phyloP scores from a whole-genome alignment of 1,140 invertebrate species.

The Anastrepha obliqua region DNA sequence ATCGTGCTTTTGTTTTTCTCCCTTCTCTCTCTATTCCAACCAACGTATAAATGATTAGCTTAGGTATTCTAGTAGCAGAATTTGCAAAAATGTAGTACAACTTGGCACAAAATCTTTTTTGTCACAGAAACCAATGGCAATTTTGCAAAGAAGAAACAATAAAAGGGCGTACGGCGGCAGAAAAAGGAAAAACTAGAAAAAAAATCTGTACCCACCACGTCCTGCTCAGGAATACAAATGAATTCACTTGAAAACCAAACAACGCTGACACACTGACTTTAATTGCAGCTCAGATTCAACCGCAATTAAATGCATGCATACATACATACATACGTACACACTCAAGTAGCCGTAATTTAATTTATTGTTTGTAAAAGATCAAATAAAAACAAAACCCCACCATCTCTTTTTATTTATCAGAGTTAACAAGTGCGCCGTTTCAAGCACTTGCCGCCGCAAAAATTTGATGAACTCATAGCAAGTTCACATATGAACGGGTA shows the following conservation, averaged over 20 bases:
- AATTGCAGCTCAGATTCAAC: constrained; percentile 9
- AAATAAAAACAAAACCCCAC: background rate
- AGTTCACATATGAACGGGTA: background rate
- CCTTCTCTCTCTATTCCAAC: background rate
- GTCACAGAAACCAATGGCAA: background rate
- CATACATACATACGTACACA: no score
- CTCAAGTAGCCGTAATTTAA: background rate
- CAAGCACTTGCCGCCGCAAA: background rate
- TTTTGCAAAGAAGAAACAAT: background rate
- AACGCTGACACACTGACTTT: constrained; percentile 26
- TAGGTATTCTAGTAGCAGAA: background rate
- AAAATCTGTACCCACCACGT: background rate
- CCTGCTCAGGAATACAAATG: background rate
- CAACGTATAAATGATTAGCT: constrained; percentile 5
- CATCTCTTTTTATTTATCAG: background rate
- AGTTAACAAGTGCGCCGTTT: background rate
- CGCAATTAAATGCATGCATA: background rate
- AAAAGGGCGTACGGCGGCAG: background rate
- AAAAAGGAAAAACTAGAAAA: background rate
- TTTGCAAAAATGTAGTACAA: background rate
- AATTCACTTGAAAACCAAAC: background rate
- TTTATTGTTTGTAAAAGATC: background rate
- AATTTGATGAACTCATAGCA: constrained; percentile 25
- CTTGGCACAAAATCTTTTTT: background rate
- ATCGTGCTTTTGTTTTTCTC: background rate